Evolutionary conservation across 2,888 invertebrate genomes (phyloP), one percentile per base, ranked within the genome.

Genomic region (Archips crataeganus): DNA sequence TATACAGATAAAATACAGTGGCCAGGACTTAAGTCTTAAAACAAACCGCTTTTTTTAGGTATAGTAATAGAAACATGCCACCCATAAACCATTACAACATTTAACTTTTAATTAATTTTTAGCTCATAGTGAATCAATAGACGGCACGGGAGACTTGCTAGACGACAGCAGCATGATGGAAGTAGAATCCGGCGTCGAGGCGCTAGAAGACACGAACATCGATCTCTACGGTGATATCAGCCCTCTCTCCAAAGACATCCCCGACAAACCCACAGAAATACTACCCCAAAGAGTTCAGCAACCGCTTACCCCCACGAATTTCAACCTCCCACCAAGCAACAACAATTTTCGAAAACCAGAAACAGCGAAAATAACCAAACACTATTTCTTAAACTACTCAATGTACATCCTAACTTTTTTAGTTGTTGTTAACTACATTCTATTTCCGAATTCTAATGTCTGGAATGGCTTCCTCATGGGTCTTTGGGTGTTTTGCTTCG

Each of bases 111-210:
- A 39, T 39, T 4, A 71, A 71, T 75, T 75, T 82, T 71, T 80
- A 90, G 88, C 78, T 75, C 82, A 82, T 81, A 89, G 87, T 80
- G 90, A 90, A 71, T 82, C 88, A 15, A 79, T 79, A 49, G 92
- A 92, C 75, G 71, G 83, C 59, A 82, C 82, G 54, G 85, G 81
- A 76, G 90, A 91, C 42, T 79, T 82, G 36, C 73, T 85, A 3
- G 85, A 83, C 75, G 92, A 92, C 70, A 85, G 75, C 70, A 85
- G 85, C 69, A 74, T 85, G 64, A 75, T 92, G 81, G 95, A 94
- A 75, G 94, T 95, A 0, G 95, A 95, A 82, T 95, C 95, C 0
- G 95, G 95, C 5, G 84, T 95, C 15, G 95, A 95, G 79, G 95
- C 95, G 0, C 79, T 94, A 23, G 95, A 95, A 83, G 95, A 95